Conservation (phyloP, 2,113 vertebrate genomes). For the Tapirus terrestris region DNA sequence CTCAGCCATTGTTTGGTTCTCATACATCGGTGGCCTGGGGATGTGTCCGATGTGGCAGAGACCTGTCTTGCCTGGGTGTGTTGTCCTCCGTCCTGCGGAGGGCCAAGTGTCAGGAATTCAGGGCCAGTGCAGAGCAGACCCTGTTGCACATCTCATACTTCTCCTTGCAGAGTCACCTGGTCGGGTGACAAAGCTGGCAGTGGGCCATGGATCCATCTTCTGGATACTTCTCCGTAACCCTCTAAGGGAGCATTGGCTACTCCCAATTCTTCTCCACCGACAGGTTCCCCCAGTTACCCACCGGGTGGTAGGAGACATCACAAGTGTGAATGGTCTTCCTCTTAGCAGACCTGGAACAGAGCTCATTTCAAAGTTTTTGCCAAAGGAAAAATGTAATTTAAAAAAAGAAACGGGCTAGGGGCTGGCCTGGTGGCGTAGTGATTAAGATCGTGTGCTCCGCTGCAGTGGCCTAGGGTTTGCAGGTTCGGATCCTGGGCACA, state of each 20-base stretch:
- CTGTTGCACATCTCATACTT: neutral
- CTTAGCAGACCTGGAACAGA: neutral
- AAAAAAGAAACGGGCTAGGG: no score
- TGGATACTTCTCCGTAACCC: neutral
- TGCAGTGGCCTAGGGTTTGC: no score
- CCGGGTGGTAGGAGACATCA: neutral
- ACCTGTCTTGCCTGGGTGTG: neutral
- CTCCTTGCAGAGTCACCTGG: neutral
- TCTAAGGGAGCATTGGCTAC: neutral
- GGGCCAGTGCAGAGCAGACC: neutral
- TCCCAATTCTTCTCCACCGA: neutral
- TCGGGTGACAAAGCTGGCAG: neutral
- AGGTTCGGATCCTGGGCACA: no score
- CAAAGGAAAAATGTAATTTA: neutral
- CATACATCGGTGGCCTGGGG: neutral
- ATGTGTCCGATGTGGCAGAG: no score
- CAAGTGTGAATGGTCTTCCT: neutral
- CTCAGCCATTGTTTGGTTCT: constrained; percentile 55
- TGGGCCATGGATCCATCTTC: neutral
- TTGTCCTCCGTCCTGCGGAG: neutral
- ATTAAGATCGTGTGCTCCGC: no score
- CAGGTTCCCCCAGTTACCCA: neutral
- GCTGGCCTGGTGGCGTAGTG: no score
- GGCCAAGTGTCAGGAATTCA: neutral
- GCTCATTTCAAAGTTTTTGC: neutral